These are phyloP conservation scores for Ictalurus furcatus DNA, from an alignment of 2,113 vertebrate genomes.

Conservation along the genomic window DNA sequence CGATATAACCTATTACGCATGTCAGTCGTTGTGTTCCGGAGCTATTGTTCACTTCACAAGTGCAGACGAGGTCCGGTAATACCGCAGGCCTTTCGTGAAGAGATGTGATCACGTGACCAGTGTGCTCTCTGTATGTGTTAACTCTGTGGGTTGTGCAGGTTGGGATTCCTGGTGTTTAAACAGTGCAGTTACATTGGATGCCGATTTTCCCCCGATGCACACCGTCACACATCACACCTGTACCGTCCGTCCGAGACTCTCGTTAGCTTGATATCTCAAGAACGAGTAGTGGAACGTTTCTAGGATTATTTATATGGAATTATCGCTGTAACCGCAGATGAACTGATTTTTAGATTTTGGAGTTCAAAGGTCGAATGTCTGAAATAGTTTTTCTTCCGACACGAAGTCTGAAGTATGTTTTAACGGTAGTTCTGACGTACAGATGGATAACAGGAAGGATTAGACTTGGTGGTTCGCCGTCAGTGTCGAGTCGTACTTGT, in stretches of 20 bases:
- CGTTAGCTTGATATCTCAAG: not conserved
- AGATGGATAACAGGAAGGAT: not conserved
- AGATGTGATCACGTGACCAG: too few relatives aligned
- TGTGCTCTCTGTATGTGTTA: too few relatives aligned
- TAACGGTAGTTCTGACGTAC: not conserved
- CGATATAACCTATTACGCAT: not conserved
- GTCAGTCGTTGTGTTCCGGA: not conserved
- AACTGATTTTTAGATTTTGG: not conserved
- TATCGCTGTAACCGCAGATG: not conserved
- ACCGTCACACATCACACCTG: too few relatives aligned
- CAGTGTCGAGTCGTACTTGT: not conserved
- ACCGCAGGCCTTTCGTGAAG: too few relatives aligned
- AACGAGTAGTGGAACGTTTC: not conserved
- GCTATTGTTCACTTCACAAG: too few relatives aligned
- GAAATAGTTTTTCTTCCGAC: not conserved
- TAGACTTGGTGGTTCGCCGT: not conserved
- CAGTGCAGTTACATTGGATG: not conserved
- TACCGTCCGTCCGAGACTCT: too few relatives aligned
- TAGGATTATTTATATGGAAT: not conserved
- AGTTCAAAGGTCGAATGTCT: not conserved
- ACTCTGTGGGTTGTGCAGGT: too few relatives aligned
- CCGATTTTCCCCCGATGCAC: too few relatives aligned
- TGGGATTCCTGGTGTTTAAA: not conserved
- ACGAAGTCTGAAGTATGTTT: not conserved
- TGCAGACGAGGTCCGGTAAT: too few relatives aligned